phyloP scores from a whole-genome alignment of 2,797 vertebrate species.

The Picus viridis region DNA sequence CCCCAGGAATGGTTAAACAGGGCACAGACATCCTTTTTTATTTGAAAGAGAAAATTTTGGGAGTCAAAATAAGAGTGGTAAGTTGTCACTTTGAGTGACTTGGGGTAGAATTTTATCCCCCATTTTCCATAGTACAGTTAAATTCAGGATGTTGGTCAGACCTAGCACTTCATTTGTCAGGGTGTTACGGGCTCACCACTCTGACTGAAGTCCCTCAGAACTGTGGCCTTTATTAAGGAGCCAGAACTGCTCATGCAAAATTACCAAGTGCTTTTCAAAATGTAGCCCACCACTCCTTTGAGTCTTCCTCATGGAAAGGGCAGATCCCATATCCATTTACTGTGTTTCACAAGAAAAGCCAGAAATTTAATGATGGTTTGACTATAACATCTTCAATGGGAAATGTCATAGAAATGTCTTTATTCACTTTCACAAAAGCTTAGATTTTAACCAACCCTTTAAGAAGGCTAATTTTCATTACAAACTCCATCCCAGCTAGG shows the following conservation, averaged over 20 bases:
- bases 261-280: neutral
- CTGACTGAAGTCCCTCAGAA: neutral
- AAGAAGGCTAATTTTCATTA: neutral
- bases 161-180: neutral
- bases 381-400: neutral
- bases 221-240: neutral
- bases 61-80: neutral
- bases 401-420: neutral
- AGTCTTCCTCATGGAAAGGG: neutral
- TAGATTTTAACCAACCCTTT: neutral
- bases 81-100: neutral
- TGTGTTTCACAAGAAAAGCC: neutral
- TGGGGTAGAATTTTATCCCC: neutral
- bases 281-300: neutral
- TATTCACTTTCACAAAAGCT: neutral
- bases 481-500: neutral
- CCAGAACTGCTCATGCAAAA: neutral
- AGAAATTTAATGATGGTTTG: neutral
- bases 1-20: slow-evolving; percentile 3
- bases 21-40: neutral
- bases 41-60: neutral
- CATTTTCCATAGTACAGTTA: neutral
- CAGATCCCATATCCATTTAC: neutral
- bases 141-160: neutral
- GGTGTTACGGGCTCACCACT: neutral